Conservation (phyloP, 2,797 vertebrate genomes). For the Macropodus opercularis region DNA sequence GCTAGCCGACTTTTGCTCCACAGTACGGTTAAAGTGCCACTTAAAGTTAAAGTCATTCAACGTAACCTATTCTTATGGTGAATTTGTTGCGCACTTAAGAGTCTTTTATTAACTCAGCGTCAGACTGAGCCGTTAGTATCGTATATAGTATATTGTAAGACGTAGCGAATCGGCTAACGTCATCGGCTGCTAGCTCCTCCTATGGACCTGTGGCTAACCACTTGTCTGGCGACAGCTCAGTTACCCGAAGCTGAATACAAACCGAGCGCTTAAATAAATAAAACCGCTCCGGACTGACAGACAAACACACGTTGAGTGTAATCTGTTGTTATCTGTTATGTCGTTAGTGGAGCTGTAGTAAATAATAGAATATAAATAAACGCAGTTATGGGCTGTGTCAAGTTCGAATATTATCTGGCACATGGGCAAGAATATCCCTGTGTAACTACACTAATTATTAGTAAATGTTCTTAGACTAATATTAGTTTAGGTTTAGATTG, state of each 20-base stretch:
- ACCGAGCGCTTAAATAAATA: neutral
- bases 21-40: neutral
- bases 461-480: too few species aligned
- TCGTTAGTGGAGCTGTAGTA: too few species aligned
- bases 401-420: too few species aligned
- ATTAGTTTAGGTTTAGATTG: too few species aligned
- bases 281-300: neutral
- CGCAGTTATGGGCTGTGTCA: too few species aligned
- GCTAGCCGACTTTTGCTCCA: conserved; percentile 43
- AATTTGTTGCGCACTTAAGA: neutral
- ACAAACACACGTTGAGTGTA: too few species aligned
- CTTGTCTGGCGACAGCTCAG: conserved; percentile 23
- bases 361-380: too few species aligned
- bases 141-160: neutral
- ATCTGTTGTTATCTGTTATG: too few species aligned
- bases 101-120: neutral
- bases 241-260: neutral
- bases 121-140: rapidly evolving
- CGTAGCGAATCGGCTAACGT: neutral
- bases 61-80: rapidly evolving
- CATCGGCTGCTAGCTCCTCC: neutral
- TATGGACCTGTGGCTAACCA: conserved; percentile 3
- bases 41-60: neutral
- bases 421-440: too few species aligned
- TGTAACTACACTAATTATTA: too few species aligned